Evolutionary conservation across 2,888 invertebrate species (phyloP), one percentile per base, ranked within the genome.

Genomic region (Entomobrya proxima): DNA sequence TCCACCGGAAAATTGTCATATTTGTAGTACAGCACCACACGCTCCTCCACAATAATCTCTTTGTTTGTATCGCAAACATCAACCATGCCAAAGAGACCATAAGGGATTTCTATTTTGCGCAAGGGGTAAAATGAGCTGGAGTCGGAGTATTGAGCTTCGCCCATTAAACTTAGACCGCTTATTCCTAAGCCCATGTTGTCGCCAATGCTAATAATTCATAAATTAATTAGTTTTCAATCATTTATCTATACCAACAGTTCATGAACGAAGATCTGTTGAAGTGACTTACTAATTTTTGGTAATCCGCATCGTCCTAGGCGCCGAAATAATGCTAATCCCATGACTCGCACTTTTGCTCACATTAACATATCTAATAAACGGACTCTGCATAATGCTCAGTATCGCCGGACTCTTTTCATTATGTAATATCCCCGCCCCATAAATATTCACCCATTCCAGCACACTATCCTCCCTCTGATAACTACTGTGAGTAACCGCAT

Each of bases 1-100:
- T 98, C 99, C 0, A 98, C 96, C 0, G 98, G 97, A 91, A 96
- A 95, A 90, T 98, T 98, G 91, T 98, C 98, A 91, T 99, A 99
- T 92, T 98, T 99, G 92, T 98, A 98, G 91, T 98, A 99, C 24
- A 99, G 91, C 0, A 99, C 92, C 5, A 98, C 94, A 67, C 98
- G 93, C 91, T 98, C 98, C 91, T 97, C 96, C 1, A 99, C 94
- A 1, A 94, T 94, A 18, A 99, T 95, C 91, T 96, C 96, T 92
- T 99, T 99, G 79, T 96, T 95, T 0, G 98, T 96, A 91, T 98
- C 98, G 92, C 99, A 99, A 89, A 99, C 98, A 90, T 99, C 98
- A 18, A 99, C 95, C 90, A 99, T 93, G 37, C 99, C 98, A 92
- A 98, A 98, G 50, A 98, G 92, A 91, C 97, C 95, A 91, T 98